These are phyloP conservation scores for Fragum sueziense DNA, from an alignment of 2,888 invertebrate species.

Conservation along the genomic window DNA sequence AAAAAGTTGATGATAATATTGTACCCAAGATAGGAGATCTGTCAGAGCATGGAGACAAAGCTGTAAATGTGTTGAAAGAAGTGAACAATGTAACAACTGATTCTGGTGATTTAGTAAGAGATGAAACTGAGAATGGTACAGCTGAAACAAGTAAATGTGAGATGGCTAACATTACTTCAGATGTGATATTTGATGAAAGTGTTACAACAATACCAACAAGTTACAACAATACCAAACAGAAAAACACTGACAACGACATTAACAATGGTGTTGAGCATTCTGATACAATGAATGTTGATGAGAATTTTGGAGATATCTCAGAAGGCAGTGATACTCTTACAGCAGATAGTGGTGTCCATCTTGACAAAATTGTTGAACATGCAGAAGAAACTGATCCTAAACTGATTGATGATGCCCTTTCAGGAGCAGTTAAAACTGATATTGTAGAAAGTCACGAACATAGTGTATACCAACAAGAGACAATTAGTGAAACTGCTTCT, in stretches of 20 bases:
- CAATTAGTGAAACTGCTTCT: too few relatives aligned
- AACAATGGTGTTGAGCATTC: not conserved
- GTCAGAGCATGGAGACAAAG: not conserved
- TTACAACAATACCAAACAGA: too few relatives aligned
- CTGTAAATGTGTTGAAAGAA: not conserved
- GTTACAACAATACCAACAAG: too few relatives aligned
- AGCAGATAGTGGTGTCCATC: slow-evolving; percentile 7
- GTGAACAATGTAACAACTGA: not conserved
- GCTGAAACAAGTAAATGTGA: not conserved
- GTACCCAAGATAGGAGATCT: too few relatives aligned
- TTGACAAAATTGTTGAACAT: not conserved
- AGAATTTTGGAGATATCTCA: not conserved
- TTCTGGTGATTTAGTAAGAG: not conserved
- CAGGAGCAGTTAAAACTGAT: too few relatives aligned
- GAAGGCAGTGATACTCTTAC: slow-evolving; percentile 19
- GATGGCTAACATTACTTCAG: not conserved
- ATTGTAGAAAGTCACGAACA: too few relatives aligned
- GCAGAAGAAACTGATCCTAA: not conserved
- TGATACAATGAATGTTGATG: not conserved
- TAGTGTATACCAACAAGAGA: too few relatives aligned
- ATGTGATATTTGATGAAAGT: too few relatives aligned
- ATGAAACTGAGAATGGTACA: not conserved
- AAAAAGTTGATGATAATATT: not conserved
- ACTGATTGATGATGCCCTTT: not conserved
- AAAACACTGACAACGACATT: not conserved